Evolutionary conservation across 2,888 invertebrate species (phyloP), one percentile per base, ranked within the genome.

Genomic region (Mythimna loreyi): DNA sequence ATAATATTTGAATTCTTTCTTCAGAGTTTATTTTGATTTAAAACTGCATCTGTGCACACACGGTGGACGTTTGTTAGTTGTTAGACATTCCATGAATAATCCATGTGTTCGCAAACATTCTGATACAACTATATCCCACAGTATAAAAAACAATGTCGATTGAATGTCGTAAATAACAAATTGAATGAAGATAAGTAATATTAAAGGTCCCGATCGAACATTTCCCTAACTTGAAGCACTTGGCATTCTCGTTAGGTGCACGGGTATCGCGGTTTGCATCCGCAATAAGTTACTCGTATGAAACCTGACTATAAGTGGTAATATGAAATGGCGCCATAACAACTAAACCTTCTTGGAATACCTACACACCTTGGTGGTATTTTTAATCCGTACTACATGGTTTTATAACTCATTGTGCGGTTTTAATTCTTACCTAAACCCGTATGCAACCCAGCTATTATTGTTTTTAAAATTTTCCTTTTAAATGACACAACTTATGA

Each of bases 301-400:
- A 81, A 88, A 87, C 85, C 78, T 80, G 85, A 84, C 80, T 85
- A 82, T 84, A 77, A 84, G 83, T 85, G 81, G 76, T 85, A 87
- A 87, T 84, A 86, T 87, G 85, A 89, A 90, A 88, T 89, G 83
- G 86, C 83, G 79, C 87, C 85, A 83, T 89, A 86, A 85, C 86
- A 83, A 76, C 81, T 81, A 79, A 82, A 70, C 80, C 81, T 84
- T 84, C 84, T 84, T 62, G 73, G 84, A 88, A 87, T 79, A 81
- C 76, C 78, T 81, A 80, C 78, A 81, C 78, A 76, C 75, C 73
- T 67, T 75, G 67, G 67, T 72, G 65, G 67, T 80, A 72, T 68
- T 77, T 83, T 72, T 69, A 63, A 75, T 73, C 52, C 43, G 13
- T 56, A 63, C 45, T 71, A 55, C 62, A 68, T 69, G 58, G n/a